A percentile compares a stretch with the other conserved stretches of the same genome.
These are phyloP conservation scores for Diorhabda carinulata DNA, from an alignment of 1,140 invertebrate genomes.

Conservation along the genomic window DNA sequence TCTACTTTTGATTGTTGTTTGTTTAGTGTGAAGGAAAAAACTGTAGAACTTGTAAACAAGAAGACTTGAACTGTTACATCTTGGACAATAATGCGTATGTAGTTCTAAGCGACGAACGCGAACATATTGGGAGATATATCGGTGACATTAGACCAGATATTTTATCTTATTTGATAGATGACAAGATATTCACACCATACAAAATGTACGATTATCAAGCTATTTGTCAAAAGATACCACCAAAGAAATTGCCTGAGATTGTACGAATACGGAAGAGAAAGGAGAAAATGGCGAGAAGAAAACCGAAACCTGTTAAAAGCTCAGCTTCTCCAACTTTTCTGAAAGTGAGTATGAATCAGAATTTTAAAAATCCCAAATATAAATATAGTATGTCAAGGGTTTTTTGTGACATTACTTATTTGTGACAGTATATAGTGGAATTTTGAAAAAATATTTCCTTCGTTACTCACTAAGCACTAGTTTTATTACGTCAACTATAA, in stretches of 20 bases:
- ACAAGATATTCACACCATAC: constrained; percentile 72
- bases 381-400: no score
- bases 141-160: constrained; percentile 76
- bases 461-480: no score
- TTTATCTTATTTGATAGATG: constrained; percentile 71
- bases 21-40: constrained; percentile 50
- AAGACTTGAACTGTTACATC: constrained; percentile 72
- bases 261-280: constrained; percentile 3
- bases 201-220: constrained; percentile 84
- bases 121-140: constrained; percentile 75
- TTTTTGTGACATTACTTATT: no score
- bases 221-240: constrained; percentile 57
- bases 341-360: not conserved
- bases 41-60: constrained; percentile 9
- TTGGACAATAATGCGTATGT: constrained; percentile 88
- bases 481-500: no score
- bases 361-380: no score
- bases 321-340: not conserved
- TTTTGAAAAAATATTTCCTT: no score
- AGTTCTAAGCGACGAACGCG: constrained; percentile 67
- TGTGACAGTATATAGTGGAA: no score
- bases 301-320: constrained; percentile 1
- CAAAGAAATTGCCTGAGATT: constrained; percentile 6
- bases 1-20: no score
- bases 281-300: constrained; percentile 1